Base-by-base conservation (phyloP, 2,113 vertebrate genomes). In the Mesembrinibis cayennensis region DNA sequence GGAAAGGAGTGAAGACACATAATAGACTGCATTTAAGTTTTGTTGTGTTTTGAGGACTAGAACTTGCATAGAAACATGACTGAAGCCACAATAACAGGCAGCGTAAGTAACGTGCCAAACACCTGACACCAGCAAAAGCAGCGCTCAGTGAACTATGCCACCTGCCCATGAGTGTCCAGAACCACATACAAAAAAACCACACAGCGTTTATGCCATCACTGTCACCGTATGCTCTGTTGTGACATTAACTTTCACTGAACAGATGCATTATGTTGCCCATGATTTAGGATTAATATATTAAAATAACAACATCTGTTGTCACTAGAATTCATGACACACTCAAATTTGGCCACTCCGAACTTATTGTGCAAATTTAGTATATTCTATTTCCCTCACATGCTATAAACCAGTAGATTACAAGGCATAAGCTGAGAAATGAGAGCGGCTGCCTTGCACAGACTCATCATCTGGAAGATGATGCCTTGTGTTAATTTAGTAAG, bases 401-500 rank as follows among this genome's bases (percentile, higher is more conserved):
- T 79, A 25, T 16, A 89, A 62, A 0, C 13, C 62, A 67, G 73
- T 2, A 55, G 29, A 81, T 59, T 76, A 82, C 13, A 69, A 56
- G 19, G 62, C 56, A 56, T 16, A 84, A 74, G 3, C 10, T 23
- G 6, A 92, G 77, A 95, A 95, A 10, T 47, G 78, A 63, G 84
- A 94, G 66, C 6, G 69, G 70, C 61, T 76, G 47, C 65, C 17
- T 59, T 82, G 44, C 55, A 78, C 18, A 63, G 42, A 70, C 61
- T 70, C 50, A 49, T 80, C 76, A 40, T 66, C 73, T 89, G 71
- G 87, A 82, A 94, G 34, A 88, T 73, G 90, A 95, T 47, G 82
- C 34, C 84, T 91, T 80, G 49, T 38, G 22, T 87, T 93, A 95
- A 88, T 95, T 96, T 87, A 91, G 82, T 53, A 90, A 74, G 9